phyloP scores from a whole-genome alignment of 1,140 invertebrate species.

The Panulirus ornatus region DNA sequence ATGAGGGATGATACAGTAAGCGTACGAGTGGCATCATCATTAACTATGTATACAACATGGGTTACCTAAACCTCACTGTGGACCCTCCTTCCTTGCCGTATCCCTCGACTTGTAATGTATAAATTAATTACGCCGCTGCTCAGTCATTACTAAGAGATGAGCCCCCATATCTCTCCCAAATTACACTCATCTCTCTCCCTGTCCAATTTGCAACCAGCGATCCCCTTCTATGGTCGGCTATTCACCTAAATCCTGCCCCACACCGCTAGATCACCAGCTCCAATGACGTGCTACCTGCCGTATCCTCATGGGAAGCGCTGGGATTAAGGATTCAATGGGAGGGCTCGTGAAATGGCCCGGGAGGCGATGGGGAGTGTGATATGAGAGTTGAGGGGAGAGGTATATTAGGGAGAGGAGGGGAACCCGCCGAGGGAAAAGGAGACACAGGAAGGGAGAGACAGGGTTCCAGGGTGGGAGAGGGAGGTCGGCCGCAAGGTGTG shows the following conservation, averaged over 20 bases:
- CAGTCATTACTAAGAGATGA: not conserved
- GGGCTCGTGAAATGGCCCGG: not conserved
- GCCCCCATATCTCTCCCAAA: constrained; percentile 17
- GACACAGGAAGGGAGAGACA: not conserved
- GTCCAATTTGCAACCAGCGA: constrained; percentile 46
- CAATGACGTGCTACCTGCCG: constrained; percentile 9
- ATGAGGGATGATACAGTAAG: too few relatives aligned
- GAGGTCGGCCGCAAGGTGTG: not conserved
- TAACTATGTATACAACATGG: too few relatives aligned
- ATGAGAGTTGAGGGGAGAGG: constrained; percentile 6
- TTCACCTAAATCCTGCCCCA: constrained; percentile 35
- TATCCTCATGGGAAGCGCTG: not conserved
- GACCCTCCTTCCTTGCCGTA: too few relatives aligned
- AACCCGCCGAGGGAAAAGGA: not conserved
- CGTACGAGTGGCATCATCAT: too few relatives aligned
- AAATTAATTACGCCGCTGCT: not conserved
- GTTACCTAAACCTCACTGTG: too few relatives aligned
- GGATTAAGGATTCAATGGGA: constrained; percentile 41
- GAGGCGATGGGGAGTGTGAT: constrained; percentile 21
- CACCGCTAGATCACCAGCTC: not conserved
- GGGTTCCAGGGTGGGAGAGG: not conserved
- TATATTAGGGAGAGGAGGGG: not conserved
- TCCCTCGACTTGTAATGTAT: not conserved
- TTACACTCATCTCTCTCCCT: constrained; percentile 35
- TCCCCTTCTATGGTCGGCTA: constrained; percentile 17